Conservation (phyloP, 2,113 vertebrate genomes). For the Poeciliopsis prolifica region DNA sequence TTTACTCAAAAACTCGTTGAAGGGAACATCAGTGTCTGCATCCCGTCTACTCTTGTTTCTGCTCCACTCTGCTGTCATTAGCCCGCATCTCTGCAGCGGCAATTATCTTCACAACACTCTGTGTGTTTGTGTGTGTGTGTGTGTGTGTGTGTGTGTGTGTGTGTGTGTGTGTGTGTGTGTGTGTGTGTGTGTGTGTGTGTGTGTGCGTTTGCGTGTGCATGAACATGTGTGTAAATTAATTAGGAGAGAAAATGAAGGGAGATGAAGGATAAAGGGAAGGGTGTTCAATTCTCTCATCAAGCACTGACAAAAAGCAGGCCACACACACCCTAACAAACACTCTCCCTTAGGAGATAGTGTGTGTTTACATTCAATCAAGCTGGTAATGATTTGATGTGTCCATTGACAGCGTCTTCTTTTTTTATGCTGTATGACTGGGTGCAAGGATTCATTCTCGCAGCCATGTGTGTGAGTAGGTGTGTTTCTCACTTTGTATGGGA, state of each 20-base stretch:
- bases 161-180: conserved; percentile 20
- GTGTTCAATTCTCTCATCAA: conserved; percentile 59
- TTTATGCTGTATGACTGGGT: neutral
- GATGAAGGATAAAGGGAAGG: conserved; percentile 33
- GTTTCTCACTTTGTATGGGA: conserved; percentile 39
- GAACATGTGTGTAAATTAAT: conserved; percentile 52
- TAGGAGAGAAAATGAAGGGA: conserved; percentile 57
- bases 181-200: conserved; percentile 6
- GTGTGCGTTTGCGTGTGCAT: conserved; percentile 12
- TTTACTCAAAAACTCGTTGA: conserved; percentile 20
- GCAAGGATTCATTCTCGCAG: conserved; percentile 40
- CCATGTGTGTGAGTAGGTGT: conserved; percentile 47
- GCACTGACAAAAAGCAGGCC: conserved; percentile 32
- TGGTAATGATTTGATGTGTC: conserved; percentile 42
- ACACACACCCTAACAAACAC: conserved; percentile 6
- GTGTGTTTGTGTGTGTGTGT: conserved; percentile 8
- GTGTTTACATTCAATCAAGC: conserved; percentile 39
- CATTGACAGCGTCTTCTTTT: conserved; percentile 11
- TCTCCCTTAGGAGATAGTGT: conserved; percentile 10
- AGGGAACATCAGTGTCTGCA: conserved; percentile 46
- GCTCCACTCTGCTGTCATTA: conserved; percentile 65
- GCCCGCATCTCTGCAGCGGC: conserved; percentile 31
- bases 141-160: conserved; percentile 7
- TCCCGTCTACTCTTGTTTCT: conserved; percentile 50
- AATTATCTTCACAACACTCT: conserved; percentile 57